These are phyloP conservation scores for Tribolium madens DNA, from an alignment of 1,140 invertebrate genomes.

Conservation along the genomic window DNA sequence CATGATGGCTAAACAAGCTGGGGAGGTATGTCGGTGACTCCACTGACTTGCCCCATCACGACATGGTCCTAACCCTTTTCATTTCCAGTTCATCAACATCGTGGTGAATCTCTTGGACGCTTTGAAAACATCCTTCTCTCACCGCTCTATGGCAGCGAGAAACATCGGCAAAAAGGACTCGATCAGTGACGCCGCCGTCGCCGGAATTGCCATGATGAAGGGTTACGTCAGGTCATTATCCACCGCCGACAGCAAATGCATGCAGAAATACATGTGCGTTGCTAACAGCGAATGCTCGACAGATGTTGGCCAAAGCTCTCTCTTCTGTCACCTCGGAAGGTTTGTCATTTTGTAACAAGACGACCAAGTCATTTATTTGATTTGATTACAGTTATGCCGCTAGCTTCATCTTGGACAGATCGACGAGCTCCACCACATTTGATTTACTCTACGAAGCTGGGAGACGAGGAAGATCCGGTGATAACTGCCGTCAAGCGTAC, in stretches of 20 bases:
- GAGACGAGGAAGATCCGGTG: constrained; percentile 83
- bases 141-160: constrained; percentile 84
- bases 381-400: constrained; percentile 80
- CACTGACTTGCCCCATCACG: not conserved
- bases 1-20: constrained; percentile 92
- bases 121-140: constrained; percentile 90
- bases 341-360: constrained; percentile 61
- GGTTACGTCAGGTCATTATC: constrained; percentile 87
- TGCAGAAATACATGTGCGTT: constrained; percentile 87
- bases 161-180: constrained; percentile 86
- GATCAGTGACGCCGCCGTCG: constrained; percentile 86
- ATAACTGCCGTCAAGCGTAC: constrained; percentile 85
- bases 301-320: constrained; percentile 84
- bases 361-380: no score
- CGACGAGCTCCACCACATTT: constrained; percentile 77
- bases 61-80: constrained; percentile 21
- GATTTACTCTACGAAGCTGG: constrained; percentile 87
- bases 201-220: constrained; percentile 88
- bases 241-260: constrained; percentile 83
- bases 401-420: constrained; percentile 83
- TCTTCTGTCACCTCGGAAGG: constrained; percentile 94
- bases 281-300: constrained; percentile 88
- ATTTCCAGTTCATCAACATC: constrained; percentile 88
- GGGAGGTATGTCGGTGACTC: constrained; percentile 79
- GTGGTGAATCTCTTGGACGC: constrained; percentile 90